Evolutionary conservation across 2,113 vertebrate genomes (phyloP), one percentile per base, ranked within the genome.

Genomic region (Pseudorasbora parva): DNA sequence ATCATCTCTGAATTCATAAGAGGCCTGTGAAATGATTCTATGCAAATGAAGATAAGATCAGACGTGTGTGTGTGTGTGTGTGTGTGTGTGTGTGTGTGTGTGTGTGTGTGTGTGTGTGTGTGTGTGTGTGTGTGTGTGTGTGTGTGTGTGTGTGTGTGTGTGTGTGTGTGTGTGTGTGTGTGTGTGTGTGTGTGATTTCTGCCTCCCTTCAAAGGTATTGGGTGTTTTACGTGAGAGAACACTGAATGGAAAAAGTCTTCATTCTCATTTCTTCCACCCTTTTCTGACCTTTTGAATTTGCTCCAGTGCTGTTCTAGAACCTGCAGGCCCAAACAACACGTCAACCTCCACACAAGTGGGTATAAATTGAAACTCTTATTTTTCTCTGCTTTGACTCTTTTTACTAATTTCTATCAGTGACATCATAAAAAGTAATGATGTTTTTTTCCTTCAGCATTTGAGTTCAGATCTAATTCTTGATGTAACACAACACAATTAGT

Each of bases 21-120:
- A 54, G 69, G 21, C 12, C 49, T 47, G 47, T 23, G 68, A 79
- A 81, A 51, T 74, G 54, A 79, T 77, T 76, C 37, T 62, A 76
- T 79, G 60, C 51, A 71, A 84, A 81, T 82, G 8, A 54, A 69
- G 75, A 72, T 82, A 45, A 78, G 74, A 82, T 82, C 27, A 59
- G 45, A 56, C 30, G 14, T 47, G 25, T 12, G 66, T 57, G n/a
- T 43, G 21, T 60, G 37, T 47, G 60, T 68, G 43, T 45, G 43
- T 45, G 47, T 49, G 47, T 49, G 47, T 51, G 37, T 66, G 41
- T 45, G 78, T 43, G 17, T 30, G 27, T 14, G 57, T 59, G 15
- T 30, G 62, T 23, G 23, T n/a, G 23, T 41, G 37, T 30, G 30
- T 30, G 30, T 30, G 30, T 30, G 30, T 30, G 30, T 30, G 30